These are phyloP conservation scores for Chaetorhynchus papuensis DNA, from an alignment of 2,113 vertebrate genomes.

Conservation along the genomic window DNA sequence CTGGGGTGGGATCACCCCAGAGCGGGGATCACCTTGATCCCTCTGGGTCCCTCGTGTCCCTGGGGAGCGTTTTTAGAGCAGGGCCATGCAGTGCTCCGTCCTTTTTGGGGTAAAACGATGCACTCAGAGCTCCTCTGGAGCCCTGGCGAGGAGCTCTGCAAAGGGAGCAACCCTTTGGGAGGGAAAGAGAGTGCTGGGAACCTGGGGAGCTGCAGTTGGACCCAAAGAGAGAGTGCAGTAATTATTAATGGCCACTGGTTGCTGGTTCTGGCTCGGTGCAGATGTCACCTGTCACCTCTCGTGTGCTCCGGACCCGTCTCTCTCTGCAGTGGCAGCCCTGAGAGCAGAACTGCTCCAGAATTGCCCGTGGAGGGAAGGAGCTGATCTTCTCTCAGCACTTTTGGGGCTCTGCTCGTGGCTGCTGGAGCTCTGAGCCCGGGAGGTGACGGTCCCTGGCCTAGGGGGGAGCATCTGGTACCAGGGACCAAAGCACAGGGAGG, in stretches of 20 bases:
- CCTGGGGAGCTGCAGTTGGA: neutral
- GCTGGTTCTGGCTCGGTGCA: neutral
- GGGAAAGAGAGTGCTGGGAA: neutral
- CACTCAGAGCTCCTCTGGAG: neutral
- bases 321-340: neutral
- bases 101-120: neutral
- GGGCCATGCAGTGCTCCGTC: neutral
- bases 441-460: neutral
- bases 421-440: neutral
- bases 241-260: neutral
- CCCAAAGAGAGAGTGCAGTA: neutral
- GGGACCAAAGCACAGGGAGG: neutral
- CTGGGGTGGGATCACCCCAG: neutral
- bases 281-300: neutral
- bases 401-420: neutral
- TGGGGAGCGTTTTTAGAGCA: neutral
- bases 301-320: neutral
- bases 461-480: neutral
- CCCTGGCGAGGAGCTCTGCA: neutral
- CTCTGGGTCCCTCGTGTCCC: fast-evolving
- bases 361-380: fast-evolving
- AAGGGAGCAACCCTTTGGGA: neutral
- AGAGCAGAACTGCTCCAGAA: neutral
- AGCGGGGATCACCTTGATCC: fast-evolving
- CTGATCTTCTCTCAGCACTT: neutral